phyloP scores from a whole-genome alignment of 1,140 invertebrate genomes.

The Holcopasites calliopsidis region DNA sequence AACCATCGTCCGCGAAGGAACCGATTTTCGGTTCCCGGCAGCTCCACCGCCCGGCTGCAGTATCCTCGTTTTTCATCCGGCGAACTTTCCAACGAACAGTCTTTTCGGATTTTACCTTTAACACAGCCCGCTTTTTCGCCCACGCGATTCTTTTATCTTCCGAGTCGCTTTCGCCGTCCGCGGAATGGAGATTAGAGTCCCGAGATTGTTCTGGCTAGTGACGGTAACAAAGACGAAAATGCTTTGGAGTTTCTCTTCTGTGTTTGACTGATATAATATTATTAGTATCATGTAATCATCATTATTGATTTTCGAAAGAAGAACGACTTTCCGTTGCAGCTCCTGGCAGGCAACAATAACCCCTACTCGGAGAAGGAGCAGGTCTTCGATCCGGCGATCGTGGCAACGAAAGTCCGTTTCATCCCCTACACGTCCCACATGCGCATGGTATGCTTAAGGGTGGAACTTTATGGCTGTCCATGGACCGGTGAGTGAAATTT shows the following conservation, averaged over 20 bases:
- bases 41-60: too few relatives aligned
- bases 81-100: background rate
- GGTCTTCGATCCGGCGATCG: conserved; percentile 89
- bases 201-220: background rate
- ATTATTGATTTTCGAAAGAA: too few relatives aligned
- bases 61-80: background rate
- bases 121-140: background rate
- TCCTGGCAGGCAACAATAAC: conserved; percentile 92
- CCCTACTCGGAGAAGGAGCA: conserved; percentile 90
- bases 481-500: conserved; percentile 89
- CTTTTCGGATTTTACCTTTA: background rate
- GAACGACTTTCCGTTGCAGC: conserved; percentile 85
- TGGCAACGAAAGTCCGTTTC: conserved; percentile 92
- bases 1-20: background rate
- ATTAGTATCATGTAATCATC: too few relatives aligned
- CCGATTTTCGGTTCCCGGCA: background rate
- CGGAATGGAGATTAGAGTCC: background rate
- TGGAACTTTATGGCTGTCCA: conserved; percentile 92
- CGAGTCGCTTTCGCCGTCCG: background rate
- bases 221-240: background rate
- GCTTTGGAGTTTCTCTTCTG: background rate
- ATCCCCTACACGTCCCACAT: conserved; percentile 87
- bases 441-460: conserved; percentile 89
- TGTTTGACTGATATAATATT: too few relatives aligned
- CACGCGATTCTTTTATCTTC: background rate